A percentile compares a stretch with the other conserved stretches of the same genome.
These are phyloP conservation scores for Neodiprion virginianus DNA, from an alignment of 1,140 invertebrate genomes.

Conservation along the genomic window DNA sequence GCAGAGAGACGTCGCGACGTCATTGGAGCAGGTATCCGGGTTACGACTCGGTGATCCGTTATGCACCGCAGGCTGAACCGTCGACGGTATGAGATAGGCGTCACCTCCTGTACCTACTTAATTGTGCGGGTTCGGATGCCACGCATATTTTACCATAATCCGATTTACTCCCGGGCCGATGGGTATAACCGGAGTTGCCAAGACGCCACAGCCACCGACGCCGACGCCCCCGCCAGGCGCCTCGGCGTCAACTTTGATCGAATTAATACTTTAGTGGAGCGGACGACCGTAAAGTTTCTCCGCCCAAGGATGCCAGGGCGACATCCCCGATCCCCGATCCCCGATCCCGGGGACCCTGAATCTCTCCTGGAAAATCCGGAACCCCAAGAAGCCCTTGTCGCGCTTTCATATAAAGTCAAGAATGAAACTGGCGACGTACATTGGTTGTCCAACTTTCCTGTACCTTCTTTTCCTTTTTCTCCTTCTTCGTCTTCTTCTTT, in stretches of 20 bases:
- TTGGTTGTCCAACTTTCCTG: too few relatives aligned
- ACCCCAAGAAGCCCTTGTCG: not conserved
- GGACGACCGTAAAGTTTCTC: conserved; percentile 6
- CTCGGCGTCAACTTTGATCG: conserved; percentile 6
- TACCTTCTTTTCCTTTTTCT: too few relatives aligned
- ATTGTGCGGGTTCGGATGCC: conserved; percentile 6
- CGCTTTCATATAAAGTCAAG: not conserved
- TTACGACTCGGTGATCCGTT: too few relatives aligned
- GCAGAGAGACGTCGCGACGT: too few relatives aligned
- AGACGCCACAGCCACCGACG: conserved; percentile 1
- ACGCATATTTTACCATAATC: conserved; percentile 7
- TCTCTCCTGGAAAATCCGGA: not conserved
- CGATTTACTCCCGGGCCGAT: not conserved
- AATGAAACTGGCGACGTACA: not conserved
- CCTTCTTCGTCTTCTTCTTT: too few relatives aligned
- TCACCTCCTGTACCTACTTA: conserved; percentile 2
- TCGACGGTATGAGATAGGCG: not conserved
- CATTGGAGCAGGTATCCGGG: too few relatives aligned
- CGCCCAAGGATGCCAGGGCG: not conserved
- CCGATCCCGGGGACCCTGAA: not conserved
- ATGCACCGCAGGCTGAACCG: not conserved
- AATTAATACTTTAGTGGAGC: conserved; percentile 7
- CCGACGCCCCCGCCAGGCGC: not conserved
- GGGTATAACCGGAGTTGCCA: conserved; percentile 6
- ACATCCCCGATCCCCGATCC: conserved; percentile 1